These are phyloP conservation scores for Coreius guichenoti DNA, from an alignment of 2,797 vertebrate species.

Conservation along the genomic window DNA sequence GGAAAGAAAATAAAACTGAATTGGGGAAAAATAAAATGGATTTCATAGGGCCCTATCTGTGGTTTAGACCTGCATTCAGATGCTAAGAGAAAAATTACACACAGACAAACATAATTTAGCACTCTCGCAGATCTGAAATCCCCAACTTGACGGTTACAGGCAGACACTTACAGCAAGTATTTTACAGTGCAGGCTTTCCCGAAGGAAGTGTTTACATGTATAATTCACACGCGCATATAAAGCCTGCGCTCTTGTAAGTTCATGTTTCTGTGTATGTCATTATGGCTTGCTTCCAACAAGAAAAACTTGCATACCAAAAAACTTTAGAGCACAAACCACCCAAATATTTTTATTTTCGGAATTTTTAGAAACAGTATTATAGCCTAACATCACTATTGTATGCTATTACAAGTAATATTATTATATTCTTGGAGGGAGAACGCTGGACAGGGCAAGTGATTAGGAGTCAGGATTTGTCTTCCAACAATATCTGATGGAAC, in stretches of 20 bases:
- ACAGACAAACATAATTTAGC: slow-evolving; percentile 27
- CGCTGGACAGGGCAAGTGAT: not conserved
- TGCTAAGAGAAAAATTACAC: slow-evolving; percentile 13
- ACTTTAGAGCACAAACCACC: slow-evolving; percentile 1
- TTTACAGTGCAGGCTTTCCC: slow-evolving; percentile 52
- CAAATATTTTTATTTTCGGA: not conserved
- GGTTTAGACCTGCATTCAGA: slow-evolving; percentile 16
- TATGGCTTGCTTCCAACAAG: slow-evolving; percentile 27
- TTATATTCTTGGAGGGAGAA: slow-evolving; percentile 3
- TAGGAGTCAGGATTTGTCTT: not conserved
- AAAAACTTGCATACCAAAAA: not conserved
- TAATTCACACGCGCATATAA: slow-evolving; percentile 56
- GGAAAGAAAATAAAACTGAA: not conserved
- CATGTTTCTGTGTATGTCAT: slow-evolving; percentile 32
- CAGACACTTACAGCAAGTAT: slow-evolving; percentile 51
- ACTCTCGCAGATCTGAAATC: slow-evolving; percentile 39
- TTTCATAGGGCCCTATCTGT: not conserved
- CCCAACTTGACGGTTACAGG: slow-evolving; percentile 7
- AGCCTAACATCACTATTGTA: slow-evolving; percentile 19
- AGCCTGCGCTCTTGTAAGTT: slow-evolving; percentile 48
- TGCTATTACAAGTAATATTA: not conserved
- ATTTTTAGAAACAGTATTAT: slow-evolving; percentile 6
- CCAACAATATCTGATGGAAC: not conserved
- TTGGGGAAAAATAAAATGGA: not conserved
- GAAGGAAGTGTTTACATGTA: slow-evolving; percentile 53